phyloP scores from a whole-genome alignment of 2,888 invertebrate genomes.

The Heliconius hortense region DNA sequence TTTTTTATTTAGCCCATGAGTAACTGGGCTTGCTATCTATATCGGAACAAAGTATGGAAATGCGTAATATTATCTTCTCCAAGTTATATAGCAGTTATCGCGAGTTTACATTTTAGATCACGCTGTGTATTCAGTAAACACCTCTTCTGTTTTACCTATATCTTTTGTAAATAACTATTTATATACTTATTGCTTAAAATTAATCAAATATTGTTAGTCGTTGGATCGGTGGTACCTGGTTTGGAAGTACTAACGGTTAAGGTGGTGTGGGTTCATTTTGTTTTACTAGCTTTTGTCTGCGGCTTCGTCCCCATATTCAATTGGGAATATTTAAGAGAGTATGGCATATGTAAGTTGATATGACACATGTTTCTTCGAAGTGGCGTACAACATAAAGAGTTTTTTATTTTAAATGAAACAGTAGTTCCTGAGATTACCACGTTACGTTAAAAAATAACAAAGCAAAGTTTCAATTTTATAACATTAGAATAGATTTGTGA shows the following conservation, averaged over 20 bases:
- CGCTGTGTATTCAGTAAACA: conserved; percentile 51
- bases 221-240: neutral
- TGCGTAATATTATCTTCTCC: conserved; percentile 38
- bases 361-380: too few species aligned
- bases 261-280: too few species aligned
- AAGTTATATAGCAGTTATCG: conserved; percentile 53
- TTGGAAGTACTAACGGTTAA: neutral
- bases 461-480: too few species aligned
- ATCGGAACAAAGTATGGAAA: conserved; percentile 39
- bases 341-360: too few species aligned
- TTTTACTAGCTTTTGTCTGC: too few species aligned
- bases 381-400: too few species aligned
- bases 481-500: too few species aligned
- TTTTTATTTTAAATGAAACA: too few species aligned
- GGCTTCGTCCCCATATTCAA: too few species aligned
- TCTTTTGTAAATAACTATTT: conserved; percentile 48
- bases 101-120: conserved; percentile 56
- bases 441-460: too few species aligned
- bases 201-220: conserved; percentile 20
- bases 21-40: conserved; percentile 28
- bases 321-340: too few species aligned
- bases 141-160: conserved; percentile 53
- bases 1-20: conserved; percentile 36
- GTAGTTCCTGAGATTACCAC: too few species aligned
- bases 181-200: conserved; percentile 40